Base-by-base conservation (phyloP, 2,888 invertebrate species). In the Carabus problematicus region DNA sequence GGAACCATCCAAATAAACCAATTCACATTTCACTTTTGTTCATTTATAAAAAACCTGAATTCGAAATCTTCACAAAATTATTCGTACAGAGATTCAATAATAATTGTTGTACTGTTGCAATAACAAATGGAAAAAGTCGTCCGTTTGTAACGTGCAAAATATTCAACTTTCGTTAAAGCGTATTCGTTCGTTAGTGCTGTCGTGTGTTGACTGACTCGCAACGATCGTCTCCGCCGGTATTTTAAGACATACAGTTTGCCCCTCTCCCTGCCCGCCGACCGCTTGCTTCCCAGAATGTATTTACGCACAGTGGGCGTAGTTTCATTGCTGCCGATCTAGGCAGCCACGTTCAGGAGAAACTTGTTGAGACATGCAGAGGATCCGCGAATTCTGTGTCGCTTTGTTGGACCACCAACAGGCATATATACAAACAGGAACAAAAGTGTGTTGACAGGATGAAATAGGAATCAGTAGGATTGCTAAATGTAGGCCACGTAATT, bases 141-240 rank as follows among this genome's bases (percentile, higher is more conserved):
- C 29, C 3, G 6, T 6, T 2, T 29, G 29, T 6, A 29, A 29
- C 29, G 29, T 29, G 29, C 29, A 29, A 29, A 29, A 29, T 29
- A 29, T 29, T 29, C 29, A 29, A 29, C 29, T 29, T 29, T 29
- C 29, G 29, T 29, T 29, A 29, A 29, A 29, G 29, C 29, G 43
- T 3, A 43, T 43, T 60, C 60, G 60, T 43, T 60, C 60, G 60
- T 45, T 45, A 43, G 42, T 43, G 60, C 43, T 60, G 42, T 42
- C 43, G 19, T 43, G 43, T 60, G 60, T 60, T 42, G 60, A 60
- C 60, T 60, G 60, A 60, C 43, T 43, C 43, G 60, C 11, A 12
- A 45, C 11, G n/a, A 19, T n/a, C 19, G 60, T 43, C 43, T 60
- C 18, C 43, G 60, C 43, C n/a, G 60, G n/a, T 60, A 60, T 60